Conservation (phyloP, 2,113 vertebrate genomes). For the Ammospiza nelsoni region DNA sequence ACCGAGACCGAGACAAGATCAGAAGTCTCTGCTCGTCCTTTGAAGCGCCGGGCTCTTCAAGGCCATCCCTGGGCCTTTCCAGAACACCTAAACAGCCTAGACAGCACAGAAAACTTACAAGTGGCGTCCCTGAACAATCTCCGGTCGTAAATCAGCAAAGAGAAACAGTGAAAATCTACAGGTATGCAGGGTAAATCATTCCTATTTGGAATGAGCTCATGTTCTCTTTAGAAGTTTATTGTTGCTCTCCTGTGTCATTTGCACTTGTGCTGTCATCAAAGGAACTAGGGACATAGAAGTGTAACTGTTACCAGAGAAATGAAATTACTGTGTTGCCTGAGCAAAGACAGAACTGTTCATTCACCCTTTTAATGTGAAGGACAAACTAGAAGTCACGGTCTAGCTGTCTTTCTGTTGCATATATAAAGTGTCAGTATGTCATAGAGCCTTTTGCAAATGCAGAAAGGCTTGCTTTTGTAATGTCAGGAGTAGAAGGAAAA, state of each 20-base stretch:
- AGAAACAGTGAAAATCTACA: too few species aligned
- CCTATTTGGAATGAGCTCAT: neutral
- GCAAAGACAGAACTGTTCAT: constrained; percentile 28
- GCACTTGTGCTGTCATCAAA: neutral
- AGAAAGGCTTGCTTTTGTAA: constrained; percentile 16
- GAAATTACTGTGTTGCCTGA: constrained; percentile 8
- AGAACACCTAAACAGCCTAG: too few species aligned
- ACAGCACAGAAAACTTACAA: too few species aligned
- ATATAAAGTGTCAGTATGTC: constrained; percentile 22
- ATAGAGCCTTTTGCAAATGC: neutral
- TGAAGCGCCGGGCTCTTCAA: too few species aligned
- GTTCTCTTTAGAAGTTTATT: neutral
- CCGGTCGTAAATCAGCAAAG: too few species aligned
- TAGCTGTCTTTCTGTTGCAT: constrained; percentile 22
- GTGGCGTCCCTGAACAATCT: too few species aligned
- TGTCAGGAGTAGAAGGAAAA: constrained; percentile 25
- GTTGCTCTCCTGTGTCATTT: neutral
- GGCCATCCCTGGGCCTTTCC: too few species aligned
- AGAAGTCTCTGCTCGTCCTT: too few species aligned
- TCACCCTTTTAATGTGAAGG: constrained; percentile 36
- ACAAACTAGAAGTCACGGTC: constrained; percentile 46
- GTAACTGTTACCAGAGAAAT: constrained; percentile 8
- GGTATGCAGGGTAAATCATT: accelerated
- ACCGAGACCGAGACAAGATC: too few species aligned
- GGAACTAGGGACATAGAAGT: neutral